Base-by-base conservation (phyloP, 2,888 invertebrate species). In the Chalcis sispes region DNA sequence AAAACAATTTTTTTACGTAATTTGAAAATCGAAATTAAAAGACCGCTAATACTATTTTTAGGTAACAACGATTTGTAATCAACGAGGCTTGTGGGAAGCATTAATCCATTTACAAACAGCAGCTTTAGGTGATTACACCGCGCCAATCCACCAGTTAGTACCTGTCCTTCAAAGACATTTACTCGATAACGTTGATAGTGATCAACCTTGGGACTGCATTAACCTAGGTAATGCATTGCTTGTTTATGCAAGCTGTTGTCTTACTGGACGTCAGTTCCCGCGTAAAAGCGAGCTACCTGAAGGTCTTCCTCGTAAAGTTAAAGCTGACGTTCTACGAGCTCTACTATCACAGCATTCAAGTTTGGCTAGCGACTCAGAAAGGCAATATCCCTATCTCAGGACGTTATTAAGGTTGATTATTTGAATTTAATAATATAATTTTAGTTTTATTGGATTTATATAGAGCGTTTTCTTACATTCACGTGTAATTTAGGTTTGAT, bases 261-360 rank as follows among this genome's bases (percentile, higher is more conserved):
- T 97, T 79, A 94, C 95, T n/a, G 97, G 96, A 0, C 90, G 95
- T 72, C 95, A 94, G 0, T 97, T 95, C 89, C 96, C 96, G 0
- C 90, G 90, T 50, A 81, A 83, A 4, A 96, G 96, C 0, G 92
- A 93, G 82, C 92, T 96, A 80, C 92, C 93, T 0, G 89, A 90
- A 10, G 91, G 92, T 42, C 89, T 91, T 62, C 91, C 93, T 7
- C 90, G 91, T 40, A 90, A 91, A 83, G 95, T 95, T 0, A 95
- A 95, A 85, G 92, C 93, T 76, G 94, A 95, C 85, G 91, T 95
- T n/a, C 89, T 94, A 66, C 89, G 93, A 69, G 93, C 93, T 81
- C 87, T 95, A 46, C 92, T 94, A 46, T 92, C 93, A 0, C 90
- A 93, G 64, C 94, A 95, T 88, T 92, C 93, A 5, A 91, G 90